Evolutionary conservation across 1,140 invertebrate genomes (phyloP).

Genomic region (Hestina assimilis): DNA sequence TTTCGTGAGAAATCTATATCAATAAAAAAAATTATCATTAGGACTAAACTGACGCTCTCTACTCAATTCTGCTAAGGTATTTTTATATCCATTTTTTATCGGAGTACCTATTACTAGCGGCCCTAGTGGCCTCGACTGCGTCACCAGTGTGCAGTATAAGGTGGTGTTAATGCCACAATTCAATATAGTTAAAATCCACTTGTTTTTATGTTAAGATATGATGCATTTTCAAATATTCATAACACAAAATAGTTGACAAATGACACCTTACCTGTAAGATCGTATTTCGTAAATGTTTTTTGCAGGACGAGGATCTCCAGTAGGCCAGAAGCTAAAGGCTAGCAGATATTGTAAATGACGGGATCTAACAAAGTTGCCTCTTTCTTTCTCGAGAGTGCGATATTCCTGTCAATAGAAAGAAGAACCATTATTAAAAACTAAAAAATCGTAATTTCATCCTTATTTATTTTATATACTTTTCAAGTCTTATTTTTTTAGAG

Average conservation of each 20-base stretch:
- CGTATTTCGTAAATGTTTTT: constrained; percentile 96
- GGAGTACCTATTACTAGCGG: no score
- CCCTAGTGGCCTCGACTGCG: no score
- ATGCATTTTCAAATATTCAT: neutral
- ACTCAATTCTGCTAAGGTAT: no score
- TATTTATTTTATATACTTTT: neutral
- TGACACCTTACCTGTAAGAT: constrained; percentile 81
- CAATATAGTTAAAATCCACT: no score
- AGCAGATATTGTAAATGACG: constrained; percentile 95
- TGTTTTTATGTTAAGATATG: no score
- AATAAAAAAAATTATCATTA: neutral
- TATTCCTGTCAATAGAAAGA: no score
- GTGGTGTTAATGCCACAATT: no score
- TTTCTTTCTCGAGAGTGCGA: constrained; percentile 86
- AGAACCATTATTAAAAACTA: constrained; percentile 2
- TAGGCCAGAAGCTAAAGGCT: constrained; percentile 94
- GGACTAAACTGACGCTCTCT: no score
- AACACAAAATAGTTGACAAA: neutral
- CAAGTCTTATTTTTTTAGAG: no score
- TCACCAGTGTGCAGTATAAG: no score
- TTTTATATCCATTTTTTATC: no score
- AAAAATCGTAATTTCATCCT: neutral
- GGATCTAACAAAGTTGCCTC: constrained; percentile 90
- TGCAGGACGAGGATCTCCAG: constrained; percentile 84
- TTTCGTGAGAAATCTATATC: neutral